Evolutionary conservation across 2,797 vertebrate genomes (phyloP), one percentile per base, ranked within the genome.

Genomic region (Brachymystax lenok): DNA sequence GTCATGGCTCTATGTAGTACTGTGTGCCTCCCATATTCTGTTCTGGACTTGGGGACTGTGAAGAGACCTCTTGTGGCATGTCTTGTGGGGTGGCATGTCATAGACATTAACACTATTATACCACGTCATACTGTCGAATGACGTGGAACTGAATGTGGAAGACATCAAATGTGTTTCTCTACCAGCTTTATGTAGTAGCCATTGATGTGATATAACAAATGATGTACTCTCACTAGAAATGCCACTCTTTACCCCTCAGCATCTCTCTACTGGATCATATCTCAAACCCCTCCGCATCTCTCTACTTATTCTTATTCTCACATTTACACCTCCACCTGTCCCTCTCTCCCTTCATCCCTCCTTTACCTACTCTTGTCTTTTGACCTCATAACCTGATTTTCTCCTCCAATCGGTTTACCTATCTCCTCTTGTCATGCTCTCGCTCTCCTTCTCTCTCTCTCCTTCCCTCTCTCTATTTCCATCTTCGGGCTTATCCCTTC

Each of bases 401-500:
- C 83, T 88, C 64, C 54, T 77, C 77, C 91, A 89, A 92, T 90
- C 87, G 80, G 81, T 91, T 91, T 91, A 91, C 81, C 87, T 86
- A 73, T 74, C 80, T 46, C 40, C 40, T 88, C 85, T 83, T 76
- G 56, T 86, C 80, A 63, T 61, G n/a, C 66, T 71, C 76, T 75
- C 46, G 4, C 33, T 33, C 33, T 33, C 19, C 64, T 30, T 69
- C 71, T 71, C 77, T 68, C 77, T 72, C 69, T 74, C 71, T 51
- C 69, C 79, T 46, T 46, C 84, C 63, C 82, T 73, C 83, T 92
- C 91, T 92, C 88, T 91, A 86, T 94, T 93, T 93, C 91, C 91
- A 92, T 94, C 93, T 88, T 90, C 91, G 88, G 88, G 87, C 93
- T 94, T 93, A 94, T 95, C 93, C 89, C 87, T 90, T 94, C 93